These are phyloP conservation scores for Pharmacophagus antenor DNA, from an alignment of 2,888 invertebrate genomes.

Conservation along the genomic window DNA sequence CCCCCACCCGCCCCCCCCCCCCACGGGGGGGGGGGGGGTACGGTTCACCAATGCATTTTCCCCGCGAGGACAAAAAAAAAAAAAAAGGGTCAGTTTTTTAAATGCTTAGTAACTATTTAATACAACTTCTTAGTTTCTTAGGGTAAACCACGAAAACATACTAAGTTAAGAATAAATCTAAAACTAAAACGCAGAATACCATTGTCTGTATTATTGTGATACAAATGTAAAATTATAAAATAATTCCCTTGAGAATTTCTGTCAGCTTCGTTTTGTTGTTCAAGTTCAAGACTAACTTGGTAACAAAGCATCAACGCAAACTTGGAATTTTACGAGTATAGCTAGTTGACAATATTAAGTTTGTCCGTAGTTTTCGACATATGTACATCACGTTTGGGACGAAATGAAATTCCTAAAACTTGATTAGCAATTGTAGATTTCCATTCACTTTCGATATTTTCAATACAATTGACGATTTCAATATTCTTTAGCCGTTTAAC, in stretches of 20 bases:
- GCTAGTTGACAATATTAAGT: neutral
- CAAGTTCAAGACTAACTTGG: neutral
- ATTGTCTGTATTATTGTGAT: neutral
- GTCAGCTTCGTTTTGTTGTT: slow-evolving; percentile 5
- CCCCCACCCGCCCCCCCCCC: too few relatives aligned
- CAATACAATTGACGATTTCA: too few relatives aligned
- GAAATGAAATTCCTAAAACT: neutral
- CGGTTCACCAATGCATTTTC: too few relatives aligned
- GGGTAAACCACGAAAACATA: slow-evolving; percentile 4
- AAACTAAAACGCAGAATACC: neutral
- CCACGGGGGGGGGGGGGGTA: too few relatives aligned
- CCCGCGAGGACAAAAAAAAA: too few relatives aligned
- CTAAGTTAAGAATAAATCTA: slow-evolving; percentile 4
- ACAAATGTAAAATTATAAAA: slow-evolving; percentile 5
- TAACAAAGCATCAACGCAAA: neutral
- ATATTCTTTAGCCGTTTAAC: neutral
- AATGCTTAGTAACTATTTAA: slow-evolving; percentile 6
- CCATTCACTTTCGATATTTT: too few relatives aligned
- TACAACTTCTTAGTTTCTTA: neutral
- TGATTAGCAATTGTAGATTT: too few relatives aligned
- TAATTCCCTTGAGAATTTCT: slow-evolving; percentile 17
- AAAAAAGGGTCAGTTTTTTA: slow-evolving; percentile 5
- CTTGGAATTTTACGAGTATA: neutral
- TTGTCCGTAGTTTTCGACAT: neutral
- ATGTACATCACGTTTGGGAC: slow-evolving; percentile 2